Conservation (phyloP, 1,140 invertebrate genomes). For the Delia radicum region DNA sequence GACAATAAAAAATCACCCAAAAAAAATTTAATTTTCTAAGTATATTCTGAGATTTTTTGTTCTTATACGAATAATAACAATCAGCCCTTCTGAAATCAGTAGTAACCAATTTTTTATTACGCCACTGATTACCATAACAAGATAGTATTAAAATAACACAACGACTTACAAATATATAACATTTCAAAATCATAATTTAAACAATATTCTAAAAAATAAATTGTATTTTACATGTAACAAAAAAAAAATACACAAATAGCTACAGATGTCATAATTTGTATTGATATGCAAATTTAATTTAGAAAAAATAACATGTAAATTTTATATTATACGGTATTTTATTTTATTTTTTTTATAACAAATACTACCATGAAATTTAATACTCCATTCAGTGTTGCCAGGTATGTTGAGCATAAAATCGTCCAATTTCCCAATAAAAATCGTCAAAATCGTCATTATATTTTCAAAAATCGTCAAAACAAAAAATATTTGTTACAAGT, state of each 20-base stretch:
- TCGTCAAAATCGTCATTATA: too few species aligned
- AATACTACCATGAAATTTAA: neutral
- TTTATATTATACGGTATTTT: neutral
- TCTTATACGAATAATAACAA: too few species aligned
- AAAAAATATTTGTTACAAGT: too few species aligned
- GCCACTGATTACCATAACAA: neutral
- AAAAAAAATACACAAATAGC: neutral
- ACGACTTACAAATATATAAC: neutral
- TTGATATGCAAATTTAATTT: slow-evolving; percentile 24
- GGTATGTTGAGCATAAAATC: too few species aligned
- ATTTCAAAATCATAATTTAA: neutral
- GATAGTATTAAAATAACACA: neutral
- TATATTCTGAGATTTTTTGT: too few species aligned
- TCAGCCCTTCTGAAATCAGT: too few species aligned
- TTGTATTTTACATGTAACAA: neutral
- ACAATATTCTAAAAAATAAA: neutral
- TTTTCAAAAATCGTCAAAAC: too few species aligned
- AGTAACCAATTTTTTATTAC: too few species aligned
- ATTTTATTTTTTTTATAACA: neutral
- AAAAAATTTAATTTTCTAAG: too few species aligned
- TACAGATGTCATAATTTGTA: slow-evolving; percentile 11
- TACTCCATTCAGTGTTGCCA: too few species aligned
- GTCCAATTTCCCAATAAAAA: too few species aligned
- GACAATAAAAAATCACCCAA: too few species aligned
- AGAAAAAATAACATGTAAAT: neutral